phyloP scores from a whole-genome alignment of 2,888 invertebrate genomes.

The Drosophila fungiperda region DNA sequence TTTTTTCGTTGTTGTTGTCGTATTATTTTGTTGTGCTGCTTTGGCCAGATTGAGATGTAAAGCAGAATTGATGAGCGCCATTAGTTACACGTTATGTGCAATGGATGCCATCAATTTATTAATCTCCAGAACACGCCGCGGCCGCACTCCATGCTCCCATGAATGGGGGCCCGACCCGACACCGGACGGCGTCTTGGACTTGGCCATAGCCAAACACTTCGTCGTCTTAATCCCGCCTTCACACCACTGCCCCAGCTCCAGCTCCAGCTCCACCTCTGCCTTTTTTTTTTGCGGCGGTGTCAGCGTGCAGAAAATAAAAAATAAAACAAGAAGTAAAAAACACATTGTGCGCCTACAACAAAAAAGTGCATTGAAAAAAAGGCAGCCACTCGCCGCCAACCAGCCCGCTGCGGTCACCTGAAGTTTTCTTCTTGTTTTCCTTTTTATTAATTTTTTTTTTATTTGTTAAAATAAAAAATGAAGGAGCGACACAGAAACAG shows the following conservation, averaged over 20 bases:
- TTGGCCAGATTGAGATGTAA: conserved; percentile 86
- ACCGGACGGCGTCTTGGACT: conserved; percentile 11
- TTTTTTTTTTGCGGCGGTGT: conserved; percentile 34
- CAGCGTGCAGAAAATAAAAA: conserved; percentile 46
- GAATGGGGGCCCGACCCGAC: conserved; percentile 46
- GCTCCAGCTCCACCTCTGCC: conserved; percentile 22
- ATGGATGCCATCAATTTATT: conserved; percentile 86
- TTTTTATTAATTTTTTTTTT: conserved; percentile 17
- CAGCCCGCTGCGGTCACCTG: conserved; percentile 73
- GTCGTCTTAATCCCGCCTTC: conserved; percentile 73
- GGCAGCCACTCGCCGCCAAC: conserved; percentile 20
- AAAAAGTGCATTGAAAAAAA: conserved; percentile 20
- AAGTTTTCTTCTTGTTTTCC: conserved; percentile 53
- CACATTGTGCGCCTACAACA: conserved; percentile 58
- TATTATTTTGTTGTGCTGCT: conserved; percentile 53
- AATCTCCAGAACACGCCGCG: conserved; percentile 85
- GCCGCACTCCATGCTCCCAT: conserved; percentile 54
- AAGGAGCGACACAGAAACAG: conserved; percentile 53
- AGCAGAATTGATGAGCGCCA: conserved; percentile 86
- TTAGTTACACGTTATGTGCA: conserved; percentile 86
- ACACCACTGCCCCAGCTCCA: conserved; percentile 10
- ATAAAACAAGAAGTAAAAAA: conserved; percentile 29
- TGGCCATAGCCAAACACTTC: conserved; percentile 57
- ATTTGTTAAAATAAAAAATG: conserved; percentile 56
- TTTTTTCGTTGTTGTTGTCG: not conserved